Base-by-base conservation (phyloP, 2,797 vertebrate species). In the Coreius guichenoti region DNA sequence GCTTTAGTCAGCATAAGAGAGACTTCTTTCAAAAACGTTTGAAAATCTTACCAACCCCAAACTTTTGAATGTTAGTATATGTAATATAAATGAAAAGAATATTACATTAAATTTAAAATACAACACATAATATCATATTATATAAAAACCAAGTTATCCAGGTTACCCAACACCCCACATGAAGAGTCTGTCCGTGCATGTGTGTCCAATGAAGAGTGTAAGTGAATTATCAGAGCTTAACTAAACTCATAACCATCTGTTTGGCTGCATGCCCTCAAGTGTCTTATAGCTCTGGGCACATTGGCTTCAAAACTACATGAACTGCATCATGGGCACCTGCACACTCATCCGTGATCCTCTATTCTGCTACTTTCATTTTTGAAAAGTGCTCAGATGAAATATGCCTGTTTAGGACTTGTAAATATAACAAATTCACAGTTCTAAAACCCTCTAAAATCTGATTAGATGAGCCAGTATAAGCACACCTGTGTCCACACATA, bases 221-320 rank as follows among this genome's bases (percentile, higher is more conserved):
- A 87, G 83, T 86, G 84, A 90, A 89, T 88, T 88, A 91, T 90
- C 88, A 90, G 86, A 88, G 89, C 86, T 89, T 91, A 89, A 90
- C 87, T 91, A 89, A 89, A 89, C 87, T 90, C 87, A 89, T 89
- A 89, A 88, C 89, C 90, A 90, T 91, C 89, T 91, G 90, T 88
- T 90, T 84, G 61, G 85, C 87, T 81, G 76, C 68, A 79, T 68
- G 86, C 87, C 87, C 87, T 89, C 88, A 74, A 85, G 86, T 79
- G 76, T 82, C 80, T 85, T 56, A 70, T 39, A 83, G 65, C 85
- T 79, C 69, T 67, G 68, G 79, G 77, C 82, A 86, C 84, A 75
- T 63, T 84, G 86, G 89, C 68, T 76, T 80, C 33, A 84, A 74
- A 81, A 58, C 51, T 54, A 81, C 51, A 78, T 84, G 56, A 87